Percentiles rank a stretch among this genome's conserved stretches.
phyloP scores from a whole-genome alignment of 1,140 invertebrate genomes.

The Drosophila sproati region DNA sequence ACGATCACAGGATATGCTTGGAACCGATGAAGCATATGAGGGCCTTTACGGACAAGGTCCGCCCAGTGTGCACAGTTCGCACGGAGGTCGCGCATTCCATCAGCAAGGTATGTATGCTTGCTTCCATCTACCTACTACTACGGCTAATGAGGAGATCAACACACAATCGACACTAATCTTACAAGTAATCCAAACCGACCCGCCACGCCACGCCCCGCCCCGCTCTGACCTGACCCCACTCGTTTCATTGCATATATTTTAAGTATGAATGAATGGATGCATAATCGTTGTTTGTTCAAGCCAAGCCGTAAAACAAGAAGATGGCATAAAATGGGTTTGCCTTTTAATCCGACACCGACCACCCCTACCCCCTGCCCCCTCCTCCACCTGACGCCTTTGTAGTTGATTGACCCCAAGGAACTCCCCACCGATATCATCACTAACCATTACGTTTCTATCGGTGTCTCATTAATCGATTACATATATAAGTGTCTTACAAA shows the following conservation, averaged over 20 bases:
- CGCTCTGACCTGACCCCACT: not conserved
- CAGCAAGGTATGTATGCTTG: slow-evolving; percentile 90
- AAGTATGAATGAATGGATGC: slow-evolving; percentile 10
- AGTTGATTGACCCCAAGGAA: not conserved
- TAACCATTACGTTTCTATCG: not conserved
- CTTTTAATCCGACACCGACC: not conserved
- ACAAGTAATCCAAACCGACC: slow-evolving; percentile 31
- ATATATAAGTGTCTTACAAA: not conserved
- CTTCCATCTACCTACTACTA: slow-evolving; percentile 5
- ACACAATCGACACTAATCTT: slow-evolving; percentile 36
- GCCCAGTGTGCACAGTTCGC: slow-evolving; percentile 91
- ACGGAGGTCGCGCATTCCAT: slow-evolving; percentile 89
- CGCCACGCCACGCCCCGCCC: not conserved
- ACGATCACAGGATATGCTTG: slow-evolving; percentile 93
- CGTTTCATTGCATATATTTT: not conserved
- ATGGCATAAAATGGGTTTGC: not conserved
- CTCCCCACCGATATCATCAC: not conserved
- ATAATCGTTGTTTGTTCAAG: slow-evolving; percentile 10
- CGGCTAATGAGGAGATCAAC: slow-evolving; percentile 26
- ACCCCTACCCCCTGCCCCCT: no score
- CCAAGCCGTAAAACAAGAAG: not conserved
- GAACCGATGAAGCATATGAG: slow-evolving; percentile 95
- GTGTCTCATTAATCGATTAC: slow-evolving; percentile 11
- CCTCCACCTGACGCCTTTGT: not conserved
- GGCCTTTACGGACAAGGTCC: slow-evolving; percentile 95